These are phyloP conservation scores for Rhagoletis zephyria DNA, from an alignment of 1,140 invertebrate species.

Conservation along the genomic window DNA sequence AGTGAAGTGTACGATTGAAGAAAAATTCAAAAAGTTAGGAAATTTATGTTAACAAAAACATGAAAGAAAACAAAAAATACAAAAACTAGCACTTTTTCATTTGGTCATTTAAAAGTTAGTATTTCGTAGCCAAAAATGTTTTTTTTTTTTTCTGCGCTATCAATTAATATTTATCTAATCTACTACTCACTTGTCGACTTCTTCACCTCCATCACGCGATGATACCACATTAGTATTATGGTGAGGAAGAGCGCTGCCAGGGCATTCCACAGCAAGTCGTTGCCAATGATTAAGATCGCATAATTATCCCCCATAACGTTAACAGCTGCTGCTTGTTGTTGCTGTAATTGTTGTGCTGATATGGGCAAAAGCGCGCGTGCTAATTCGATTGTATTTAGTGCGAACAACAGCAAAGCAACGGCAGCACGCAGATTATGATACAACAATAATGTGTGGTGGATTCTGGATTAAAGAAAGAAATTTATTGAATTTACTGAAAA, in stretches of 20 bases:
- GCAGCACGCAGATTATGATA: constrained; percentile 71
- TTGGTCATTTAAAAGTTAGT: no score
- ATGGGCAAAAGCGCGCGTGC: constrained; percentile 62
- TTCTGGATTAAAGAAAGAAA: constrained; percentile 60
- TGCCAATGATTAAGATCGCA: constrained; percentile 57
- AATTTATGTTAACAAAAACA: neutral
- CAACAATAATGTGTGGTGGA: constrained; percentile 68
- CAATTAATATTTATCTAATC: no score
- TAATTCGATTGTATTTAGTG: constrained; percentile 67
- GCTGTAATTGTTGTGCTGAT: constrained; percentile 46
- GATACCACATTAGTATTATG: constrained; percentile 68
- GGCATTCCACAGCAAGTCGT: constrained; percentile 64
- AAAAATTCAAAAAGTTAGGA: neutral
- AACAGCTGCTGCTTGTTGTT: constrained; percentile 46
- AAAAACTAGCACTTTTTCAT: no score
- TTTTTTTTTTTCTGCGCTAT: neutral
- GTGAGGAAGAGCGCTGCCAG: constrained; percentile 63
- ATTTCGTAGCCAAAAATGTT: no score
- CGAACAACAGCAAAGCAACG: constrained; percentile 63
- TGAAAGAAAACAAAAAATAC: no score
- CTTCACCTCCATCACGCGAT: constrained; percentile 68
- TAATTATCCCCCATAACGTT: constrained; percentile 56
- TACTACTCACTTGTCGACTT: constrained; percentile 65
- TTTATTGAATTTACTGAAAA: constrained; percentile 2
- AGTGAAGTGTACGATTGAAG: neutral